Evolutionary conservation across 2,888 invertebrate genomes (phyloP).

Genomic region (Pyrochroa serraticornis): DNA sequence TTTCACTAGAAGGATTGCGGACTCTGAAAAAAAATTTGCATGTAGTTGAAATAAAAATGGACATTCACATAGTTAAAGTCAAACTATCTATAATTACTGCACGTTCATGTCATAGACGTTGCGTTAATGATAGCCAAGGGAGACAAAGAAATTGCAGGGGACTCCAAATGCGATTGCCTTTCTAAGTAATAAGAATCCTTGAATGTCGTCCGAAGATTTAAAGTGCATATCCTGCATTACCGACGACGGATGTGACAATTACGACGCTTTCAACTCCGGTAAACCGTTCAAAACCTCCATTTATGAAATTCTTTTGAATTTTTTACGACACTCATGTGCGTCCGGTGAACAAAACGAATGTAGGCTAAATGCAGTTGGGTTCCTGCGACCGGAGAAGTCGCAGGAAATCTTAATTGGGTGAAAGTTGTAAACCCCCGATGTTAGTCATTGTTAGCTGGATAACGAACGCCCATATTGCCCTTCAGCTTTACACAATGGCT

Average conservation of each 20-base stretch:
- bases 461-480: neutral
- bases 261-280: constrained; percentile 21
- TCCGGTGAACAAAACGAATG: constrained; percentile 19
- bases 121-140: too few species aligned
- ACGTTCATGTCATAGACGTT: too few species aligned
- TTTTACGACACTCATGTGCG: constrained; percentile 13
- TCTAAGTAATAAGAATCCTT: neutral
- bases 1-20: constrained; percentile 56
- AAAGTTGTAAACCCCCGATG: too few species aligned
- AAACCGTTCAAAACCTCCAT: neutral
- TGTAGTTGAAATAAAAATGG: neutral
- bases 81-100: too few species aligned
- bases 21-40: constrained; percentile 50
- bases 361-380: neutral
- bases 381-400: too few species aligned
- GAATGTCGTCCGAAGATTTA: neutral
- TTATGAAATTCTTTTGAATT: constrained; percentile 7
- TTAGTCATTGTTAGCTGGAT: too few species aligned
- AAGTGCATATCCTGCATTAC: constrained; percentile 27
- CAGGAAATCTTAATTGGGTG: too few species aligned
- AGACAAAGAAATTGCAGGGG: too few species aligned
- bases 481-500: constrained; percentile 11
- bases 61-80: too few species aligned
- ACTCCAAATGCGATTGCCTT: neutral
- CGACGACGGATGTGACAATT: constrained; percentile 27